Evolutionary conservation across 53 echinoderm and acorn worm genomes (phyloP).

Genomic region (Patiria pectinifera): DNA sequence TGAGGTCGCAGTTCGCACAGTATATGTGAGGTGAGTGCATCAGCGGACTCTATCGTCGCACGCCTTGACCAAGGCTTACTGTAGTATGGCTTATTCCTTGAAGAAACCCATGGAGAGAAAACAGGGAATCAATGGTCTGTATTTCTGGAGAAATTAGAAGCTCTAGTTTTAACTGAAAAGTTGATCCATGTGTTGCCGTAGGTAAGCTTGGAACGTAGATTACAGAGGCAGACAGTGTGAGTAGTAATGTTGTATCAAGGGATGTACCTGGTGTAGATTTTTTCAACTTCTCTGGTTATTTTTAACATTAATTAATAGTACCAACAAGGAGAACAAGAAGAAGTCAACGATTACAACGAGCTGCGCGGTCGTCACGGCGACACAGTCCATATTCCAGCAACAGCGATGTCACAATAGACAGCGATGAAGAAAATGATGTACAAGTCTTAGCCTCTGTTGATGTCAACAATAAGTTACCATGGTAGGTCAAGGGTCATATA

Average conservation of each 20-base stretch:
- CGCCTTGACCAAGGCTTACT: no score
- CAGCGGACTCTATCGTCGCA: no score
- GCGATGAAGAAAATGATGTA: constrained; percentile 77
- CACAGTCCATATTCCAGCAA: constrained; percentile 59
- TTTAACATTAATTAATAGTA: neutral
- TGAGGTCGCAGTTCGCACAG: no score
- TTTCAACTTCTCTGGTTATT: neutral
- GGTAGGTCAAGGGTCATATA: constrained; percentile 29
- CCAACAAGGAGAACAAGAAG: constrained; percentile 8
- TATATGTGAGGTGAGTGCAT: no score
- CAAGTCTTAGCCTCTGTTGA: constrained; percentile 20
- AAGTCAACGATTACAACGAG: neutral
- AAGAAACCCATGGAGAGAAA: no score
- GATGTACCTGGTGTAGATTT: no score
- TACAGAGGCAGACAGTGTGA: neutral
- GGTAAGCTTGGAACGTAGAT: no score
- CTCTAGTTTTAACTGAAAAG: no score
- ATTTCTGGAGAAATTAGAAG: no score
- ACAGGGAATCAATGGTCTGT: no score
- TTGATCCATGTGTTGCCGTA: no score
- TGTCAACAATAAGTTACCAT: constrained; percentile 24
- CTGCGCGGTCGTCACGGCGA: neutral
- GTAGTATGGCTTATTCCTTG: no score
- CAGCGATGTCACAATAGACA: constrained; percentile 64
- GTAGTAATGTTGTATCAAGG: neutral